Percentiles rank a stretch among this genome's conserved stretches.
These are phyloP conservation scores for Trachymyrmex cornetzi DNA, from an alignment of 1,140 invertebrate genomes.

Conservation along the genomic window DNA sequence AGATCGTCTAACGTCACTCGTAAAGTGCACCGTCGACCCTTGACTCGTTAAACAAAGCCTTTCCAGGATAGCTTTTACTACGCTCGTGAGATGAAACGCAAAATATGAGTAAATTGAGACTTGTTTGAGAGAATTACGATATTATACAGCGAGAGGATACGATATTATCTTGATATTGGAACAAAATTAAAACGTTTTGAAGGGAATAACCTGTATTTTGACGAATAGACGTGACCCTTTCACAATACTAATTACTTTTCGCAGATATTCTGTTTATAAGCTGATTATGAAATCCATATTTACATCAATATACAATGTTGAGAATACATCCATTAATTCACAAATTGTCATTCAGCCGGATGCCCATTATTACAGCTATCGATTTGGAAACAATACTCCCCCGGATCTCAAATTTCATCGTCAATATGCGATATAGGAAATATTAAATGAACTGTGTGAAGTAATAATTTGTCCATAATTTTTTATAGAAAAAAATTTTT, in stretches of 20 bases:
- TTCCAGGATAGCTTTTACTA: neutral
- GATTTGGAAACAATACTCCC: neutral
- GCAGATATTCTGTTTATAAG: neutral
- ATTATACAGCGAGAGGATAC: neutral
- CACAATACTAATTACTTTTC: neutral
- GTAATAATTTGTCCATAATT: neutral
- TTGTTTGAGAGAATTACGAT: constrained; percentile 20
- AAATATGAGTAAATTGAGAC: constrained; percentile 10
- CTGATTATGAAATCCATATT: constrained; percentile 22
- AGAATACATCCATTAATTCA: neutral
- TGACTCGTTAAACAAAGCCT: constrained; percentile 51
- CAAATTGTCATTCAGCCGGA: constrained; percentile 14
- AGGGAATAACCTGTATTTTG: neutral
- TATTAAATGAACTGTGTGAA: neutral
- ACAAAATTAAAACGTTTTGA: neutral
- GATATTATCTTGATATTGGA: neutral
- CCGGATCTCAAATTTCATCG: neutral
- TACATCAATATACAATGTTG: neutral
- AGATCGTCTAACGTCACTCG: constrained; percentile 48
- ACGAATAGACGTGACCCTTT: neutral
- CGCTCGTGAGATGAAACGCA: constrained; percentile 6
- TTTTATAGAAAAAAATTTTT: neutral
- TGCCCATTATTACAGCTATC: constrained; percentile 19
- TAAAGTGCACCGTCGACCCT: constrained; percentile 43
- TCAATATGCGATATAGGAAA: constrained; percentile 4